Percentiles rank a stretch among this genome's conserved stretches.
Conservation (phyloP, 2,797 vertebrate genomes). For the Acropternis orthonyx region DNA sequence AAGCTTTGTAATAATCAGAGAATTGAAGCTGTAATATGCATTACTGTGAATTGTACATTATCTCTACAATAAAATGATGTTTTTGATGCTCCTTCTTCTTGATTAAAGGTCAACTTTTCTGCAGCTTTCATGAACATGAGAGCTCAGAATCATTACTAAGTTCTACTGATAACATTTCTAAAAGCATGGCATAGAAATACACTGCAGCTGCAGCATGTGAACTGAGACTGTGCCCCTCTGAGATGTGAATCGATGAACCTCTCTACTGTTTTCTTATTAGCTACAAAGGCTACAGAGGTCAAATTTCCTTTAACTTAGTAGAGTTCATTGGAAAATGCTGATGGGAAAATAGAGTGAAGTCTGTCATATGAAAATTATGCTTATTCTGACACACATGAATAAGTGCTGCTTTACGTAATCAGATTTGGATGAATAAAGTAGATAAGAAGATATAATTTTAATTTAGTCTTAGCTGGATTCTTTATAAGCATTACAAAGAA, state of each 20-base stretch:
- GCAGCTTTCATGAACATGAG: not conserved
- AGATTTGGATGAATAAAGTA: not conserved
- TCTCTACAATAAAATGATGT: not conserved
- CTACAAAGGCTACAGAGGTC: not conserved
- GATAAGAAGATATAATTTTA: not conserved
- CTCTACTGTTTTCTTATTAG: not conserved
- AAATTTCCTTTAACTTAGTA: not conserved
- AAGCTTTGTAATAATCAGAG: not conserved
- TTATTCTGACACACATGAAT: not conserved
- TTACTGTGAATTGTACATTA: not conserved
- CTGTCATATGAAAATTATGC: not conserved
- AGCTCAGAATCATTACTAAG: not conserved
- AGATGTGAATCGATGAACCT: not conserved
- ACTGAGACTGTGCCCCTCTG: not conserved
- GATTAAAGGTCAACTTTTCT: conserved; percentile 45
- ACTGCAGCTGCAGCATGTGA: not conserved
- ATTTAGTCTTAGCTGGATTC: not conserved
- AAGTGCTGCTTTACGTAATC: not conserved
- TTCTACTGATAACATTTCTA: not conserved
- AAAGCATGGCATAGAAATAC: not conserved
- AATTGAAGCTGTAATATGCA: not conserved
- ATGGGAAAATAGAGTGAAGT: not conserved
- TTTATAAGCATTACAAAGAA: not conserved
- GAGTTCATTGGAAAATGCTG: not conserved
- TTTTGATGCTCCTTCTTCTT: not conserved